Conservation (phyloP, 2,113 vertebrate species). For the Bucco capensis region DNA sequence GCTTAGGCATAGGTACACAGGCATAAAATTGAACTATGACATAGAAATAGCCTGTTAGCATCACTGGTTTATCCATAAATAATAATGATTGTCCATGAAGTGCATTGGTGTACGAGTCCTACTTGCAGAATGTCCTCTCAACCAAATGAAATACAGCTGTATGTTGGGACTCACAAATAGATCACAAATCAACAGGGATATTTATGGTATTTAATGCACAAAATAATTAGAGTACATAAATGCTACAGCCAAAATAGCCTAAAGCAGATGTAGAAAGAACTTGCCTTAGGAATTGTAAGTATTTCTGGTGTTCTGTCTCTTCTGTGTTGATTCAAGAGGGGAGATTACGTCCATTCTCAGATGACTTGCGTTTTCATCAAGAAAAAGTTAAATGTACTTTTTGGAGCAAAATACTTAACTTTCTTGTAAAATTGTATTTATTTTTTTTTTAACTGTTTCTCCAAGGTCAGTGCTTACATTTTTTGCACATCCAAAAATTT, state of each 20-base stretch:
- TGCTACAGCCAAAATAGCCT: conserved; percentile 43
- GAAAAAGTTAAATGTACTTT: background rate
- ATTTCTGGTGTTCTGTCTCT: conserved; percentile 11
- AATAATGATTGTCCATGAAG: background rate
- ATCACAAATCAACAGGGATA: conserved; percentile 39
- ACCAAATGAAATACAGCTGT: conserved; percentile 25
- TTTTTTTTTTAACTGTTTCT: background rate
- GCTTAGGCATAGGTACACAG: background rate
- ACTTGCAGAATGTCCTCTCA: background rate
- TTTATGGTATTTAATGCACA: conserved; percentile 51
- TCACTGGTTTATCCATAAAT: background rate
- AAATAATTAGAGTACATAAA: conserved; percentile 26
- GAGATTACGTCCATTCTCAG: background rate
- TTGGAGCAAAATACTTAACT: background rate
- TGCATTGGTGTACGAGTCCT: background rate
- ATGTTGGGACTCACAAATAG: conserved; percentile 19
- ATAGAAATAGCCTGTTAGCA: background rate
- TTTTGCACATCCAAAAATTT: background rate
- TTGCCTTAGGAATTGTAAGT: conserved; percentile 15
- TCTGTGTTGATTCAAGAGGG: background rate
- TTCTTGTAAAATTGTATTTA: background rate
- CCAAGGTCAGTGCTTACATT: background rate
- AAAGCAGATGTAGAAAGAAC: conserved; percentile 26
- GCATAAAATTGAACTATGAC: background rate
- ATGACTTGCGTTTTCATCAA: background rate